Conservation (phyloP, 2,113 vertebrate genomes). For the Pelmatolapia mariae region DNA sequence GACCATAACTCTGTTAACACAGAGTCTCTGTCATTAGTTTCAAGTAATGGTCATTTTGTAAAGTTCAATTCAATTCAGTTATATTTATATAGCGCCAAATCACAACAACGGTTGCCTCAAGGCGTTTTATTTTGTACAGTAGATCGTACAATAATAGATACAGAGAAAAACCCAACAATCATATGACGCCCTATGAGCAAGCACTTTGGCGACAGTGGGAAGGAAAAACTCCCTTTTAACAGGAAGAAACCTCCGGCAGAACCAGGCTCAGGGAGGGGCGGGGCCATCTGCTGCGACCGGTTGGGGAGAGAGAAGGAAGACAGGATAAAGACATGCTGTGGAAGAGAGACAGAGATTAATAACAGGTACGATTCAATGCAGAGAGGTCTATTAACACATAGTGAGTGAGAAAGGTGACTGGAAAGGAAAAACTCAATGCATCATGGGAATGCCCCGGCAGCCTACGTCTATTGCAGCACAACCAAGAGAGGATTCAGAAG, state of each 20-base stretch:
- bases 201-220: not conserved
- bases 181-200: not conserved
- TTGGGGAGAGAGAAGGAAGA: too few relatives aligned
- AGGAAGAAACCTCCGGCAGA: rapidly evolving
- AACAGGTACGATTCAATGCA: too few relatives aligned
- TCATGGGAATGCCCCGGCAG: too few relatives aligned
- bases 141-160: rapidly evolving
- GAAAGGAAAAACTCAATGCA: too few relatives aligned
- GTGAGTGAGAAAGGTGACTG: too few relatives aligned
- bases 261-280: not conserved
- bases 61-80: not conserved
- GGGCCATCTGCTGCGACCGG: not conserved
- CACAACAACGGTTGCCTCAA: not conserved
- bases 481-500: too few relatives aligned
- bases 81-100: not conserved
- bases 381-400: too few relatives aligned
- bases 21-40: rapidly evolving
- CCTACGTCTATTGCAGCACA: too few relatives aligned
- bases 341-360: too few relatives aligned
- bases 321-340: too few relatives aligned
- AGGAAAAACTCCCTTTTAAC: not conserved
- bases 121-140: not conserved
- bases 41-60: not conserved
- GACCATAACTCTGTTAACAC: not conserved
- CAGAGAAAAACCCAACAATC: not conserved